Base-by-base conservation (phyloP, 2,797 vertebrate species). In the Enteromius trimaculatus region DNA sequence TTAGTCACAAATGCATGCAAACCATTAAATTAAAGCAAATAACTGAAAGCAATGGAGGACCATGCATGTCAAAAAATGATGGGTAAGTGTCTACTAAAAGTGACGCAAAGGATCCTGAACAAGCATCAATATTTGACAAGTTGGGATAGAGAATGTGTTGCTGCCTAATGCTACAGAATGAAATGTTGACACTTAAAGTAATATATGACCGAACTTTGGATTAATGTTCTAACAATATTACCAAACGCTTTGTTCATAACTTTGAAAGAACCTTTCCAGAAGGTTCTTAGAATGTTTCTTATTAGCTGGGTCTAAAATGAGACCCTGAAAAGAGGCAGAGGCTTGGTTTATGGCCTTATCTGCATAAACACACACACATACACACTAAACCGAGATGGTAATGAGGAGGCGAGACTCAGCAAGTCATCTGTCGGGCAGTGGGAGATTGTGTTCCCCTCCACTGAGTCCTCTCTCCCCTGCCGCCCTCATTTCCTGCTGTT, bases 321-420 rank as follows among this genome's bases (percentile, higher is more conserved):
- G 37, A 39, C 34, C 10, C n/a, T n/a, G n/a, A 47, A 64, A 65
- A 31, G 11, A 49, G 11, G 42, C 42, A n/a, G 19, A 65, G 44
- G 64, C 31, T 51, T 49, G 34, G 60, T 66, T 68, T 49, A 51
- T 23, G 9, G 11, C 23, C 58, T 82, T 68, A 39, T 26, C 71
- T n/a, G 58, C 81, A 34, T 37, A 81, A 74, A 75, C 78, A 81
- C 81, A 65, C 68, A 64, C 84, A 81, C 81, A 65, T 60, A 64
- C 84, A 71, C 84, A 77, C 71, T 80, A 75, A 34, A 60, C 55
- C n/a, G 44, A 77, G 42, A 70, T 64, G 77, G 79, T 82, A 85
- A 86, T 51, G 81, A 77, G 55, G 71, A 53, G 77, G 21, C 51
- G n/a, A 70, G 26, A 69, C 44, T 62, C 71, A 71, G 55, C 47